Evolutionary conservation across 2,888 invertebrate genomes (phyloP).

Genomic region (Ichneumon xanthorius): DNA sequence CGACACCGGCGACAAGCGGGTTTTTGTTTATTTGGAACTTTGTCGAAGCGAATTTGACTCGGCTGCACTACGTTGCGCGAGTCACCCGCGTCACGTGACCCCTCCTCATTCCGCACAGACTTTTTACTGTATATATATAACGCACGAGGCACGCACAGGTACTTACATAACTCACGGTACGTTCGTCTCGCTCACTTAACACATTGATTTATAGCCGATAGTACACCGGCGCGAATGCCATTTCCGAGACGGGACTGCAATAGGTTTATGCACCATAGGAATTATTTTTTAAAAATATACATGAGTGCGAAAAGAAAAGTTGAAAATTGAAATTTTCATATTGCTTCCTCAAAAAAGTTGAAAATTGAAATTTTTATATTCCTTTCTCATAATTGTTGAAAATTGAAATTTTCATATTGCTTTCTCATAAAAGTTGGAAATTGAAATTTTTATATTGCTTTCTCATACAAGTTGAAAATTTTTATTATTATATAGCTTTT

Average conservation of each 20-base stretch:
- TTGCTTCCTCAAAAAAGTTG: too few relatives aligned
- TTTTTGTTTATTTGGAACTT: constrained; percentile 13
- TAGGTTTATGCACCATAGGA: not conserved
- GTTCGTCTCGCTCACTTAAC: constrained; percentile 34
- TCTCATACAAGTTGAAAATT: too few relatives aligned
- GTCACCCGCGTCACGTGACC: constrained; percentile 1
- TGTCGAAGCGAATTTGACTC: constrained; percentile 1
- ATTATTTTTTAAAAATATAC: not conserved
- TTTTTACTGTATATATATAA: not conserved
- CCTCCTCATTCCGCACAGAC: not conserved
- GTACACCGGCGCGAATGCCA: not conserved
- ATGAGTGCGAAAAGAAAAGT: not conserved
- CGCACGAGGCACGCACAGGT: constrained; percentile 7
- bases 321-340: too few relatives aligned
- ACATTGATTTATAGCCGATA: constrained; percentile 38
- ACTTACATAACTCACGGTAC: constrained; percentile 39
- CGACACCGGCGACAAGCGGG: not conserved
- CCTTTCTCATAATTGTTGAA: too few relatives aligned
- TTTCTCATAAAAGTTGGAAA: too few relatives aligned
- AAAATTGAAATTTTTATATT: too few relatives aligned
- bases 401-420: too few relatives aligned
- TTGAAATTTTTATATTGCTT: too few relatives aligned
- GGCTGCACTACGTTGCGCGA: not conserved
- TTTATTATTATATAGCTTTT: too few relatives aligned
- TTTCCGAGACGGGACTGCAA: constrained; percentile 20